Evolutionary conservation across 2,888 invertebrate genomes (phyloP).

Genomic region (Noctua janthina): DNA sequence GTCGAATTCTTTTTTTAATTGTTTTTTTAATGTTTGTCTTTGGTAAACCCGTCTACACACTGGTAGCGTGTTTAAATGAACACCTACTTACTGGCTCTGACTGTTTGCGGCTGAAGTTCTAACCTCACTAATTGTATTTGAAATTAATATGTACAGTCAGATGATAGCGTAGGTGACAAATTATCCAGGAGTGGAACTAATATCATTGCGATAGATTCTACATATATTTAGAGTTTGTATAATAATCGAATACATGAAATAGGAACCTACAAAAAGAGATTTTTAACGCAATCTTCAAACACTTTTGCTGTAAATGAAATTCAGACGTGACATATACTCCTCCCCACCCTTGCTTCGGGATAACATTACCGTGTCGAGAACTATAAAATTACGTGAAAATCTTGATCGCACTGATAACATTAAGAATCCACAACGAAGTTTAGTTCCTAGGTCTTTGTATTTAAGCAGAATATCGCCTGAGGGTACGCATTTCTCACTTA

Average conservation of each 20-base stretch:
- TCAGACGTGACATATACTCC: neutral
- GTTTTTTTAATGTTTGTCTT: no score
- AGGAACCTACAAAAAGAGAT: neutral
- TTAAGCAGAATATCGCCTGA: constrained; percentile 4
- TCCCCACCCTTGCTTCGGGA: neutral
- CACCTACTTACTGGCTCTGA: neutral
- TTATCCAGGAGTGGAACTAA: no score
- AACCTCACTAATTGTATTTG: neutral
- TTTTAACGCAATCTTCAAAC: neutral
- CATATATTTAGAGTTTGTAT: neutral
- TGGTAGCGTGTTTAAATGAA: neutral
- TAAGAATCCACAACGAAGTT: constrained; percentile 1
- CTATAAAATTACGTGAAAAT: constrained; percentile 22
- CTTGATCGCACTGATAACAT: constrained; percentile 13
- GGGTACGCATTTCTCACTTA: neutral
- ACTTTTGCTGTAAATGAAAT: neutral
- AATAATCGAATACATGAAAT: neutral
- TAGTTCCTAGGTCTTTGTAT: neutral
- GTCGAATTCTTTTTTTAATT: neutral
- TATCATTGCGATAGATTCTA: neutral
- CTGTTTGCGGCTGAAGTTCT: neutral
- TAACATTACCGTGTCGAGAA: constrained; percentile 5
- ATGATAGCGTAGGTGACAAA: neutral
- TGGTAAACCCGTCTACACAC: no score
- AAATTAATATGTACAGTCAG: neutral